phyloP scores from a whole-genome alignment of 2,797 vertebrate species.

The Fistularia tabacaria region DNA sequence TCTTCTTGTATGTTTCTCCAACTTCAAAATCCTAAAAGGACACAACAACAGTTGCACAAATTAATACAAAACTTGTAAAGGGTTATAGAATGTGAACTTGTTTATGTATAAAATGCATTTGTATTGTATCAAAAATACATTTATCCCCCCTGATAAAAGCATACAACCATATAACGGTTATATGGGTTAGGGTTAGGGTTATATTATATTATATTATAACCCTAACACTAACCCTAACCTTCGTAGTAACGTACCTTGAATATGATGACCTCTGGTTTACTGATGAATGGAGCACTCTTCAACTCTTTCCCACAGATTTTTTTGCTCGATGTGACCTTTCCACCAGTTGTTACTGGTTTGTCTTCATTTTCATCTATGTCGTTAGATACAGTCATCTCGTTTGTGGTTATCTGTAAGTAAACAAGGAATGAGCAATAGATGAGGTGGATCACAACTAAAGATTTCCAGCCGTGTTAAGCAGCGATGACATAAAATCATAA shows the following conservation, averaged over 20 bases:
- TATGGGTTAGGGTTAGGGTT: too few relatives aligned
- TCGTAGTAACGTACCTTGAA: conserved; percentile 81
- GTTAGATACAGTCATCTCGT: conserved; percentile 18
- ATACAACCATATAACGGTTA: too few relatives aligned
- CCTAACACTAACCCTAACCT: too few relatives aligned
- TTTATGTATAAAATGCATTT: background rate
- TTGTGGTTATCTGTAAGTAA: conserved; percentile 37
- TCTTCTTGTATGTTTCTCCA: conserved; percentile 85
- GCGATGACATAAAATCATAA: background rate
- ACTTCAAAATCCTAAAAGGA: conserved; percentile 86
- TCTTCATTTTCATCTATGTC: conserved; percentile 16
- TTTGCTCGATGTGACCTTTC: conserved; percentile 46
- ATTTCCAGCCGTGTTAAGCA: background rate
- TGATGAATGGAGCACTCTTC: conserved; percentile 79
- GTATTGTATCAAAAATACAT: too few relatives aligned
- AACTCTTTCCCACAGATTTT: conserved; percentile 63
- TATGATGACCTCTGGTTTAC: conserved; percentile 82
- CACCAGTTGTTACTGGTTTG: background rate
- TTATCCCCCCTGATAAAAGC: too few relatives aligned
- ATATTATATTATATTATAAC: too few relatives aligned
- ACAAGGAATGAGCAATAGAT: conserved; percentile 12
- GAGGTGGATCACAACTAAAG: background rate
- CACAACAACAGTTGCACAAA: conserved; percentile 3
- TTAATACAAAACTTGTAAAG: background rate
- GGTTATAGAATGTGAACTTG: background rate